Evolutionary conservation across 2,888 invertebrate genomes (phyloP), one percentile per base, ranked within the genome.

Genomic region (Cheilosia variabilis): DNA sequence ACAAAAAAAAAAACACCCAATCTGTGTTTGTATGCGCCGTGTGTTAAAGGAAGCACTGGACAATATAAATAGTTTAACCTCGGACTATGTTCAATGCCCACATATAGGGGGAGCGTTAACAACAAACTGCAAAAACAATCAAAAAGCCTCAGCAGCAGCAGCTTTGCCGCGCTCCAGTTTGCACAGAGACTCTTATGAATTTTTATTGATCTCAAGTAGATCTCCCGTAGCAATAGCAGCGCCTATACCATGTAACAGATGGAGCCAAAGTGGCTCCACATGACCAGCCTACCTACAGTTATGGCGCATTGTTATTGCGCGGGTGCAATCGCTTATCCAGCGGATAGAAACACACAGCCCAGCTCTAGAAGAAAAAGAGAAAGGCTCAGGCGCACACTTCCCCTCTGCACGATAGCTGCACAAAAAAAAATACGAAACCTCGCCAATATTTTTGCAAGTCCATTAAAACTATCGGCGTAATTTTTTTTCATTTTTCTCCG

Each of bases 201-300:
- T 82, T 87, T 87, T 87, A 87, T 87, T 87, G 87, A 87, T 78
- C 82, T 78, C 82, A 87, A 87, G 82, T 86, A 86, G 84, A 86
- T 86, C 84, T 57, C 69, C 75, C 69, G 45, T 31, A 57, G 80
- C 22, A 50, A 13, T 13, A 52, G 47, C 80, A 50, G 58, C 34
- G 66, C 62, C 34, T 37, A 55, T 37, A 13, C 60, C 34, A 43
- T 57, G 58, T 41, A 78, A 65, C 69, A 79, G 73, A 84, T 75
- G 72, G 79, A 84, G 69, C 58, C 84, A 60, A 17, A 69, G 66
- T 62, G 86, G 81, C 86, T 86, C 71, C 71, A 68, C 81, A 86
- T 60, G 76, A 60, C 71, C 71, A 72, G 81, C 76, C 79, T 75
- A 75, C 75, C 84, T 65, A 60, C 71, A 50, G 68, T 80, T 80